Conservation (phyloP, 1,140 invertebrate genomes). For the Hyles euphorbiae region DNA sequence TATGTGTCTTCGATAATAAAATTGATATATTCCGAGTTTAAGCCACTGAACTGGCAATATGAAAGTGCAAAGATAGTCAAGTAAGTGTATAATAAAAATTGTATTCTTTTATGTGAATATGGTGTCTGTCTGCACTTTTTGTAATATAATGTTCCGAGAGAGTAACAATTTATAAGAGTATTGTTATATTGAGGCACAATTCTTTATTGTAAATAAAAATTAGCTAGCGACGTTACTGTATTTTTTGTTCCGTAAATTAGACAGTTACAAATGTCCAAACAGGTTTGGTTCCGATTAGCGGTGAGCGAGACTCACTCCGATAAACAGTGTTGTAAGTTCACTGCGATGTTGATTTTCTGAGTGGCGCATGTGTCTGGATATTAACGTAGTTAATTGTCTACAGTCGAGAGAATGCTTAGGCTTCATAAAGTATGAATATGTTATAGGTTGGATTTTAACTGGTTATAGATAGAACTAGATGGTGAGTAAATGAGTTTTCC, state of each 20-base stretch:
- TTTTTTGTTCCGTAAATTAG: conserved; percentile 50
- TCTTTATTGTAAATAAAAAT: conserved; percentile 70
- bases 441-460: not conserved
- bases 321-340: not conserved
- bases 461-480: too few relatives aligned
- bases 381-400: conserved; percentile 6
- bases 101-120: conserved; percentile 69
- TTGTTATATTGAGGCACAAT: conserved; percentile 66
- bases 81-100: conserved; percentile 66
- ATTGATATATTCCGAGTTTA: conserved; percentile 74
- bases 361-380: not conserved
- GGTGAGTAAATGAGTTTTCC: too few relatives aligned
- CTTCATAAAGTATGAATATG: not conserved
- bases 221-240: conserved; percentile 46
- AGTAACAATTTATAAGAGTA: conserved; percentile 53
- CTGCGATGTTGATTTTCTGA: not conserved
- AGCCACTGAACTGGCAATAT: conserved; percentile 66
- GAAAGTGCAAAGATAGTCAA: conserved; percentile 68
- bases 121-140: conserved; percentile 66
- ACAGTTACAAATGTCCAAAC: conserved; percentile 25
- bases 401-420: conserved; percentile 2
- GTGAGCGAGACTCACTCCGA: conserved; percentile 12
- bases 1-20: conserved; percentile 66
- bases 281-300: conserved; percentile 6
- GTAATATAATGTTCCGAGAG: conserved; percentile 58